These are phyloP conservation scores for Orchesellides sinensis DNA, from an alignment of 2,888 invertebrate genomes.

Conservation along the genomic window DNA sequence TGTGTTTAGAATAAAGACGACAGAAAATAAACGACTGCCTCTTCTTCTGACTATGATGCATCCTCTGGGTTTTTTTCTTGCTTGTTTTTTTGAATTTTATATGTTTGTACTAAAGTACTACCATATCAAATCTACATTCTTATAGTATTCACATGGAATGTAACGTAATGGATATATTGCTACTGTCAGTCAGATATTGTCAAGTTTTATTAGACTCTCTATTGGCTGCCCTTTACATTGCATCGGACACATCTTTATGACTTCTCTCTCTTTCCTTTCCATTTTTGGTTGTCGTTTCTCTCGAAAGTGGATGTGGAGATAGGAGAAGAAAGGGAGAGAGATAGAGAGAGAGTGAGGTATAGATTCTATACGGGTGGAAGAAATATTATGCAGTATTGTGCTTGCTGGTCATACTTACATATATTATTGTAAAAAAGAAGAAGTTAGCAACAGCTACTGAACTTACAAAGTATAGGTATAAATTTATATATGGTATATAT, in stretches of 20 bases:
- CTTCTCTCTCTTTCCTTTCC: constrained; percentile 58
- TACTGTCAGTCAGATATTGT: constrained; percentile 73
- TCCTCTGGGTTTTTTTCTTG: constrained; percentile 45
- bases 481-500: not conserved
- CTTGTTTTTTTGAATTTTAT: constrained; percentile 58
- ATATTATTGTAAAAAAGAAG: not conserved
- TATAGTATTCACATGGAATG: not conserved
- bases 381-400: constrained; percentile 3
- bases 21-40: constrained; percentile 55
- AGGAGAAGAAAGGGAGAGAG: not conserved
- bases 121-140: not conserved
- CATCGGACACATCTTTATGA: constrained; percentile 73
- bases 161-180: constrained; percentile 23
- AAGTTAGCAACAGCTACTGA: not conserved
- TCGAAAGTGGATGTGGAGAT: not conserved
- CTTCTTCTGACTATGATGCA: constrained; percentile 58
- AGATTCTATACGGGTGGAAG: too few species aligned
- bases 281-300: constrained; percentile 49
- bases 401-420: not conserved
- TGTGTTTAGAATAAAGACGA: constrained; percentile 52
- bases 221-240: constrained; percentile 74
- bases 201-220: constrained; percentile 75
- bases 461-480: not conserved
- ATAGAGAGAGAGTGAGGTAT: not conserved
- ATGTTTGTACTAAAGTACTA: not conserved